These are phyloP conservation scores for Luidia sarsii DNA, from an alignment of 53 echinoderm and acorn worm genomes.

Conservation along the genomic window DNA sequence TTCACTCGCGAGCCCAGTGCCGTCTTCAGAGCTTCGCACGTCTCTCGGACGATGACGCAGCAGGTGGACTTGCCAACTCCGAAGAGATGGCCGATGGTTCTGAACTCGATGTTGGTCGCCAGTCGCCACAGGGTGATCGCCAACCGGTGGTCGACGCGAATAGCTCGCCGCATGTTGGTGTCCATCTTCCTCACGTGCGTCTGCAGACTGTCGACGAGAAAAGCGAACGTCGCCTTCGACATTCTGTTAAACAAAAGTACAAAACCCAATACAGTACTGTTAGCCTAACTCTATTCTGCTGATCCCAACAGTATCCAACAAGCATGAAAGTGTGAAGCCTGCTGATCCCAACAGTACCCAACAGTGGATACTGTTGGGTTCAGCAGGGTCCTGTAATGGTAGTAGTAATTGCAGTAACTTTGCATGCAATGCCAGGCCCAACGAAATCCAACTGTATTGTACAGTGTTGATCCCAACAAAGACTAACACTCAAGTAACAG, in stretches of 20 bases:
- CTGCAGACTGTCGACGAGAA: conserved; percentile 20
- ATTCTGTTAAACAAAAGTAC: conserved; percentile 57
- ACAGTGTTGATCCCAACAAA: no score
- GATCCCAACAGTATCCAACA: no score
- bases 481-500: no score
- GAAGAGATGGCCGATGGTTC: conserved; percentile 67
- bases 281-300: no score
- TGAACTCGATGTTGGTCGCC: conserved; percentile 58
- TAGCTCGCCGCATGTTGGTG: conserved; percentile 19
- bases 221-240: conserved; percentile 41
- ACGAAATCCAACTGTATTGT: no score
- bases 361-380: no score
- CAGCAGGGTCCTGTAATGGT: no score
- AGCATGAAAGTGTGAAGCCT: no score
- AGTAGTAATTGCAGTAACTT: no score
- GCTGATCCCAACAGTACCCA: no score
- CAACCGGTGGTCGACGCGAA: conserved; percentile 45
- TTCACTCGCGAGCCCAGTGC: neutral
- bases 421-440: no score
- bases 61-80: conserved; percentile 51
- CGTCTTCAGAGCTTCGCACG: conserved; percentile 23
- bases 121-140: conserved; percentile 70
- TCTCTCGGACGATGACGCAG: conserved; percentile 56
- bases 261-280: no score
- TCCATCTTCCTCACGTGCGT: conserved; percentile 14